These are phyloP conservation scores for crab-eating macaque (Macaca fascicularis) DNA, from an alignment of 2,113 vertebrate species.

Conservation along the genomic window T2T-MFA8v1.1 NC_088392.1:64962501-64963000, in stretches of 20 bases:
- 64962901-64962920: slow-evolving; percentile 30
- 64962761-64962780: slow-evolving; percentile 88
- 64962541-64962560: slow-evolving; percentile 59
- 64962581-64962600: slow-evolving; percentile 77
- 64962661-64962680: slow-evolving; percentile 83
- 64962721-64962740: slow-evolving; percentile 78
- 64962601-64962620: slow-evolving; percentile 82
- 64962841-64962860: slow-evolving; percentile 85
- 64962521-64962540: background rate
- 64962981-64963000: slow-evolving; percentile 56
- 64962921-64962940: slow-evolving; percentile 71
- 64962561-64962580: slow-evolving; percentile 75
- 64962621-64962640: slow-evolving; percentile 79
- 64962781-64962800: slow-evolving; percentile 84
- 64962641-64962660: slow-evolving; percentile 86
- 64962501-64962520: slow-evolving; percentile 24
- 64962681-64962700: slow-evolving; percentile 78
- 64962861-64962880: slow-evolving; percentile 80
- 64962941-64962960: slow-evolving; percentile 62
- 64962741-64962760: slow-evolving; percentile 88
- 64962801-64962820: slow-evolving; percentile 86
- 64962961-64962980: slow-evolving; percentile 59
- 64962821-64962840: slow-evolving; percentile 85
- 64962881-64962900: background rate
- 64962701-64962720: slow-evolving; percentile 79